phyloP scores from a whole-genome alignment of 2,113 vertebrate species.

The Pristiophorus japonicus region DNA sequence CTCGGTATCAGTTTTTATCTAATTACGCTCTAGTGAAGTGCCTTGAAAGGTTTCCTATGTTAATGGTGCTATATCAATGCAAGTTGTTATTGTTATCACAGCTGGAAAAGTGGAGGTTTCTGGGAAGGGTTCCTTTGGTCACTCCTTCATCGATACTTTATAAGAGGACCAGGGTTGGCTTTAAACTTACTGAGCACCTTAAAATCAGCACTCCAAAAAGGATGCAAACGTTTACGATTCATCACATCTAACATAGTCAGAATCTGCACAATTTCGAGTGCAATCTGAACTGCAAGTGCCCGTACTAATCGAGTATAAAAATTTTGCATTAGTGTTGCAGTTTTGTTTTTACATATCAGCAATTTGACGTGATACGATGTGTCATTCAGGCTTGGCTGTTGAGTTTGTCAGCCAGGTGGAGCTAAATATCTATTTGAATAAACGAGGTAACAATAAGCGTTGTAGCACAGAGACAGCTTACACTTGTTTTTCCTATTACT shows the following conservation, averaged over 20 bases:
- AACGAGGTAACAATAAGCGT: not conserved
- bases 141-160: not conserved
- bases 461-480: not conserved
- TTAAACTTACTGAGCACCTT: not conserved
- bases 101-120: not conserved
- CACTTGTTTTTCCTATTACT: not conserved
- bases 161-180: too few relatives aligned
- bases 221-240: not conserved
- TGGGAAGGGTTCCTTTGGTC: not conserved
- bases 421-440: slow-evolving; percentile 9
- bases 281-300: not conserved
- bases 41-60: too few relatives aligned
- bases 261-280: not conserved
- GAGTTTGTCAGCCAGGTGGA: slow-evolving; percentile 10
- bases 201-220: not conserved
- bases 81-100: not conserved
- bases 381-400: not conserved
- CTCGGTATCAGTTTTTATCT: not conserved
- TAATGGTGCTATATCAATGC: not conserved
- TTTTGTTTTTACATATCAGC: not conserved
- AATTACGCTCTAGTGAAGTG: not conserved
- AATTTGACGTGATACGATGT: not conserved
- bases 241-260: not conserved
- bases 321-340: not conserved
- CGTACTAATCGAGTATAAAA: not conserved